Evolutionary conservation across 2,797 vertebrate species (phyloP).

Genomic region (Chiloscyllium punctatum): DNA sequence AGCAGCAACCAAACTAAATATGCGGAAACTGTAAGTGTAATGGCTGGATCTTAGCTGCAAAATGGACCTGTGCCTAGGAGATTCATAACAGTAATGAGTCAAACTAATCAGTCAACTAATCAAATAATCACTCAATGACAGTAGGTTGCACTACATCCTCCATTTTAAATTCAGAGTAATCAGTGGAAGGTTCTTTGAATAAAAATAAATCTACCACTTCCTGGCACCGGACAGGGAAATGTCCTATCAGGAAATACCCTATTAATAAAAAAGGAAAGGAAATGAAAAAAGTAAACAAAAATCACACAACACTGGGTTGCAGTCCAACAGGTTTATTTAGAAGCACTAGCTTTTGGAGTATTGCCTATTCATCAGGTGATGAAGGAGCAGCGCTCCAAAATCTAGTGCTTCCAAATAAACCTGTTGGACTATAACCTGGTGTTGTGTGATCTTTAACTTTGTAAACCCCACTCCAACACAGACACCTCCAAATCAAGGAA

Average conservation of each 20-base stretch:
- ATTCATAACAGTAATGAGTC: not conserved
- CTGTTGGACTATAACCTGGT: no score
- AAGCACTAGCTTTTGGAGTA: no score
- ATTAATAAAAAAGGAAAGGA: not conserved
- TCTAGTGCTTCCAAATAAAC: no score
- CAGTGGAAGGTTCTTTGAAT: not conserved
- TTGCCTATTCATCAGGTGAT: no score
- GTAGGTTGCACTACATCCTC: not conserved
- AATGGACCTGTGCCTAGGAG: not conserved
- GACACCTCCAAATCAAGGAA: not conserved
- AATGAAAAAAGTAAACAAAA: not conserved
- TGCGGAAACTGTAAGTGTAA: not conserved
- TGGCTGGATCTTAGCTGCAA: not conserved
- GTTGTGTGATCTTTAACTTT: no score
- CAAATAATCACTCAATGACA: not conserved
- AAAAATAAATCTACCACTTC: not conserved
- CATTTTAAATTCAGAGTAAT: not conserved
- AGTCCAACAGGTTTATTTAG: no score
- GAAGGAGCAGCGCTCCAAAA: no score
- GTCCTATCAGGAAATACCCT: not conserved
- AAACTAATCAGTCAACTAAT: no score
- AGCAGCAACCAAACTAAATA: not conserved
- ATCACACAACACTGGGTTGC: no score
- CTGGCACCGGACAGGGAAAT: not conserved
- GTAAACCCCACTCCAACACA: no score